Percentiles rank a stretch among this genome's conserved stretches.
phyloP scores from a whole-genome alignment of 2,113 vertebrate genomes.

The Brachyhypopomus occidentalis region DNA sequence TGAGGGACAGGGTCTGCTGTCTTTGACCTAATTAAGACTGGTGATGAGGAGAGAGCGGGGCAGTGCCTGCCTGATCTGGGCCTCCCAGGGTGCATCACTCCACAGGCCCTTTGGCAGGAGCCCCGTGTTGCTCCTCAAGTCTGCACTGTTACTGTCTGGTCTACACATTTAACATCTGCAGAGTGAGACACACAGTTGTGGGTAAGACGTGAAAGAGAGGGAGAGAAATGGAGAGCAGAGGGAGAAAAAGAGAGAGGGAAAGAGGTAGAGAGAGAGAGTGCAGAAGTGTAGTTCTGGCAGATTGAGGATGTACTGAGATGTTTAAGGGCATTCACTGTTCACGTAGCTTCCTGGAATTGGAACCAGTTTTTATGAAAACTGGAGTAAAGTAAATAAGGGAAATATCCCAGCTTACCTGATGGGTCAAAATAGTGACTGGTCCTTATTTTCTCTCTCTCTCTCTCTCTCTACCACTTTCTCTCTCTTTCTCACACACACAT shows the following conservation, averaged over 20 bases:
- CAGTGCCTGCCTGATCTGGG: slow-evolving; percentile 22
- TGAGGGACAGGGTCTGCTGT: slow-evolving; percentile 24
- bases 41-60: slow-evolving; percentile 35
- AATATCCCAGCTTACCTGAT: no score
- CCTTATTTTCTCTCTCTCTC: no score
- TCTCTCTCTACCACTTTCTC: no score
- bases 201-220: neutral
- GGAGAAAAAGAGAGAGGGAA: neutral
- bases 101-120: slow-evolving; percentile 59
- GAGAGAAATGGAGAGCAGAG: neutral
- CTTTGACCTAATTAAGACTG: slow-evolving; percentile 63
- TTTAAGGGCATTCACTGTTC: neutral
- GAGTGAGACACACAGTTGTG: slow-evolving; percentile 12
- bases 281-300: no score
- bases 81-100: no score
- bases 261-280: neutral
- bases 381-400: neutral
- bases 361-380: neutral
- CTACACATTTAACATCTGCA: slow-evolving; percentile 6
- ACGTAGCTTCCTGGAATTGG: neutral
- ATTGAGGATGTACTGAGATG: no score
- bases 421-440: no score
- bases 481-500: neutral
- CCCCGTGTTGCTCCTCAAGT: slow-evolving; percentile 60
- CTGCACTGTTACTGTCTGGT: slow-evolving; percentile 11